Base-by-base conservation (phyloP, 2,888 invertebrate species). In the Alloplasta piceator region DNA sequence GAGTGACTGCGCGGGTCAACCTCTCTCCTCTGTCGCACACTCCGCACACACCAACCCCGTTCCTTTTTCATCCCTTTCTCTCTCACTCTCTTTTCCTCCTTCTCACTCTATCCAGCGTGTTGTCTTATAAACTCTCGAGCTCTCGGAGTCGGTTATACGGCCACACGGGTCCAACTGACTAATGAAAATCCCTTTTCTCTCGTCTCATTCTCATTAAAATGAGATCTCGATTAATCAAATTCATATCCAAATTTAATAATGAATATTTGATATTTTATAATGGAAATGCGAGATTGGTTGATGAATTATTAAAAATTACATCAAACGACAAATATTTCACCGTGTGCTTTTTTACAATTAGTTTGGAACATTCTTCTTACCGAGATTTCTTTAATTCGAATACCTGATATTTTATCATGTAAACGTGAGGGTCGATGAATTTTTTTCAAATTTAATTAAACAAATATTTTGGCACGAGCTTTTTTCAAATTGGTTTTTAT, bases 1-100 rank as follows among this genome's bases (percentile, higher is more conserved):
- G 70, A 81, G 82, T 80, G 74, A 82, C 82, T 82, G 72, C 73
- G 60, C 55, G 74, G 76, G 72, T 80, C 80, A 80, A 71, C 74
- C 72, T 77, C 70, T 26, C 78, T 75, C 75, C 41, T 26, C 26
- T 26, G 26, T 78, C 7, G 71, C 16, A 43, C 72, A 48, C 6
- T 66, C 66, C 56, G 10, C 66, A 55, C 50, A 60, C 74, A 56
- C 66, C 46, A 64, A 58, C 60, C 56, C 36, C 58, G 67, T 72
- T 70, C 67, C 72, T 48, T 61, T 41, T 14, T 63, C 70, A 46
- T 16, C 7, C 41, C 64, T 39, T 55, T 63, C 38, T 10, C 46
- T 36, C 43, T 50, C 60, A 60, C 16, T 68, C 67, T 26, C 39
- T 46, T n/a, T 16, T 9, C 41, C 58, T 26, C 43, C 6, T 9